Base-by-base conservation (phyloP, 1,140 invertebrate species). In the Piezodorus guildinii region DNA sequence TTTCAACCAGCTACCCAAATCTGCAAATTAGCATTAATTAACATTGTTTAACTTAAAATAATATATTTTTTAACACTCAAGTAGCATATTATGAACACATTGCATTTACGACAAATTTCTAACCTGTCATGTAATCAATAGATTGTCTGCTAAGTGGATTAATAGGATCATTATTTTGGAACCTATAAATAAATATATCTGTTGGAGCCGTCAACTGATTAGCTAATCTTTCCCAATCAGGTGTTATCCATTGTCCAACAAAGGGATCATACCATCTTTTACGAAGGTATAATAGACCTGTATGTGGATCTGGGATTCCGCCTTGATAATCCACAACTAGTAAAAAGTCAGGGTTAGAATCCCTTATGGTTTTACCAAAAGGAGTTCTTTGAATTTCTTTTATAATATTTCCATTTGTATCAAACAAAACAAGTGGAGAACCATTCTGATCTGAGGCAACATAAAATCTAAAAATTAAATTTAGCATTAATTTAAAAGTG, bases 201-300 rank as follows among this genome's bases (percentile, higher is more conserved):
- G 87, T 90, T 1, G 91, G 91, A 16, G 86, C 83, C 10, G 84
- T 89, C 58, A 94, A 77, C 63, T 84, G 78, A 15, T 87, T 86
- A 0, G 90, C 86, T 65, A 94, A 79, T 66, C 86, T 82, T 69
- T 91, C 86, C 87, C 93, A 96, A 30, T 87, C 84, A 0, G 94
- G 94, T 0, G 90, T 91, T 81, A 96, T 89, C 91, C 93, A 97
- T 71, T 95, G 91, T 3, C 92, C 94, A 45, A 94, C 88, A 0
- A 85, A 81, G 0, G 94, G 90, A 76, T 97, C 94, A 73, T 97
- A 98, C 56, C 94, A 79, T 61, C 92, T 79, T 61, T 87, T 86
- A 54, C 86, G 83, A 60, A 94, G 78, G 71, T 93, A 90, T 3
- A 96, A 78, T 21, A 98, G 76, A 65, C 90, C 88, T 0, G 90